Base-by-base conservation (phyloP, 2,113 vertebrate genomes). In the Regulus satrapa region DNA sequence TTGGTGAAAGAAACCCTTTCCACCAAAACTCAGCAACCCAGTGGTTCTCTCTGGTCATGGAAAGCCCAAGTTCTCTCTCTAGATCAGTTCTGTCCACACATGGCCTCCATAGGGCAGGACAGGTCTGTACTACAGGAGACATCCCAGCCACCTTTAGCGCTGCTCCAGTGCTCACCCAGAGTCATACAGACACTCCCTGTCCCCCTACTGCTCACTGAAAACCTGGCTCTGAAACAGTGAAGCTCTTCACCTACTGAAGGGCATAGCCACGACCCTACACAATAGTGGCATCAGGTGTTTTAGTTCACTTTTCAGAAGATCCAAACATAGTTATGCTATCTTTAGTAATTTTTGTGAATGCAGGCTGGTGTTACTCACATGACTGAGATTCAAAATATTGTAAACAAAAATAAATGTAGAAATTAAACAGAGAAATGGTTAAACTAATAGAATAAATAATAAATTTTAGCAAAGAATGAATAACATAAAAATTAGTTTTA, bases 121-220 rank as follows among this genome's bases (percentile, higher is more conserved):
- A 68, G 25, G 14, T 23, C 21, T 38, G 6, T 12, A 12, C 5
- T 18, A 48, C 46, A 67, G 29, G 18, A 74, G 54, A 20, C 23
- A 26, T 41, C 32, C 40, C 45, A 80, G 54, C 1, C 21, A 72
- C 12, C 12, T 38, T 31, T 1, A 72, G 8, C 3, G 25, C 52
- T 75, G n/a, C 51, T 71, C 11, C 40, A n/a, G 15, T 3, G 21
- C 38, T 56, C 38, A 58, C 17, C 46, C 28, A 45, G 12, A 79
- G 41, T 28, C 10, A 6, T 12, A 54, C 9, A 36, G 24, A 19
- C 3, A 3, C 38, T 13, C 0, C 0, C 14, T 25, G 54, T 79
- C 25, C 13, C 49, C 63, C 38, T 36, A 79, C 29, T 59, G 26
- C 25, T 80, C 54, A 38, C 15, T 46, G 59, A 61, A 89, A n/a